Percentiles rank a stretch among this genome's conserved stretches.
Evolutionary conservation across 2,888 invertebrate species (phyloP).

Genomic region (Sminthurides aquaticus): DNA sequence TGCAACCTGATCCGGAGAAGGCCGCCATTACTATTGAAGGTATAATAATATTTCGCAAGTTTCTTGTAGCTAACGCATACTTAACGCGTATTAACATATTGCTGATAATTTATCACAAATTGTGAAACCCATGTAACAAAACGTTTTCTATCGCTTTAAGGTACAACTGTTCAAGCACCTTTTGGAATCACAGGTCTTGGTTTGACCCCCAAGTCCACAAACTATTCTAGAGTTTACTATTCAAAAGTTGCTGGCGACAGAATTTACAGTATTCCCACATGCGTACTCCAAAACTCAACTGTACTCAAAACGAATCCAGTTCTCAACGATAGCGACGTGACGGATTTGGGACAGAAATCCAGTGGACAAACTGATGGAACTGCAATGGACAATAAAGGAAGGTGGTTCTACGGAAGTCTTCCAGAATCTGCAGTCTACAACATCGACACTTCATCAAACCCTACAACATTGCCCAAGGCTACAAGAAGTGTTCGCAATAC

Average conservation of each 20-base stretch:
- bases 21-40: conserved; percentile 21
- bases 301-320: conserved; percentile 9
- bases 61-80: too few relatives aligned
- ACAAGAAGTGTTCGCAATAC: conserved; percentile 61
- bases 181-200: conserved; percentile 23
- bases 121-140: too few relatives aligned
- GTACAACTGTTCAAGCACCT: neutral
- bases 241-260: conserved; percentile 44
- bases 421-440: conserved; percentile 57
- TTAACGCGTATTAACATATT: too few relatives aligned
- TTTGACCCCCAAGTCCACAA: neutral
- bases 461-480: conserved; percentile 54
- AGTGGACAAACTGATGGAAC: conserved; percentile 64
- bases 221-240: conserved; percentile 1
- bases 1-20: conserved; percentile 20
- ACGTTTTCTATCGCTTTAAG: too few relatives aligned
- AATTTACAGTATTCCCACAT: conserved; percentile 49
- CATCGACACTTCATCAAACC: conserved; percentile 58
- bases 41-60: neutral
- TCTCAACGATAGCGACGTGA: conserved; percentile 52
- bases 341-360: conserved; percentile 56
- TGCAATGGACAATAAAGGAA: conserved; percentile 63
- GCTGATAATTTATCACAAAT: too few relatives aligned
- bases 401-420: conserved; percentile 62
- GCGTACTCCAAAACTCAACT: conserved; percentile 50